Evolutionary conservation across 2,113 vertebrate species (phyloP).

Genomic region (Hippocampus comes): DNA sequence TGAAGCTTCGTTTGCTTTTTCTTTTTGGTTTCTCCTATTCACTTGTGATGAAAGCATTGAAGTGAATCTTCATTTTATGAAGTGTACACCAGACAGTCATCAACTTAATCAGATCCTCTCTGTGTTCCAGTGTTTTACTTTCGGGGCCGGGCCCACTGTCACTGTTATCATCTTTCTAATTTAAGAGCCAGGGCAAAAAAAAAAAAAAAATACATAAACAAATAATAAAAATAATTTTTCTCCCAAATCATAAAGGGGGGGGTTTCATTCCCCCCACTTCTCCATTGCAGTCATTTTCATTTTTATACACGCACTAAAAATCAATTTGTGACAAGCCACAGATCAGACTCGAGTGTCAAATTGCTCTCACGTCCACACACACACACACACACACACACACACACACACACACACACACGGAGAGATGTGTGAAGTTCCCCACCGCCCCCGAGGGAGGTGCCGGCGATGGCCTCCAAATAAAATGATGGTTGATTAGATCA

Average conservation of each 20-base stretch:
- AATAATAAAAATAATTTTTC: too few species aligned
- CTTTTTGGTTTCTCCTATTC: not conserved
- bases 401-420: not conserved
- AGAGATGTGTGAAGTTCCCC: constrained; percentile 12
- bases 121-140: not conserved
- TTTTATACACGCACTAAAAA: not conserved
- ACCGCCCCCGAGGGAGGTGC: not conserved
- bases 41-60: not conserved
- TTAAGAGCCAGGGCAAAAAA: not conserved
- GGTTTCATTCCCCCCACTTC: not conserved
- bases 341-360: not conserved
- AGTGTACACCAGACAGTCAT: not conserved
- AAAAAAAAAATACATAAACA: not conserved
- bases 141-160: not conserved
- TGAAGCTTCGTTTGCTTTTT: not conserved
- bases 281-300: not conserved
- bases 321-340: not conserved
- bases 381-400: not conserved
- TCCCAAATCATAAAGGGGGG: not conserved
- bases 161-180: not conserved
- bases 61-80: not conserved
- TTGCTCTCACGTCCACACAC: too few species aligned
- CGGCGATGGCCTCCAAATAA: constrained; percentile 36
- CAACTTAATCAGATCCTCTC: not conserved
- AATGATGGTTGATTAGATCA: constrained; percentile 34